Evolutionary conservation across 2,888 invertebrate species (phyloP).

Genomic region (Sphaerophoria rueppellii): DNA sequence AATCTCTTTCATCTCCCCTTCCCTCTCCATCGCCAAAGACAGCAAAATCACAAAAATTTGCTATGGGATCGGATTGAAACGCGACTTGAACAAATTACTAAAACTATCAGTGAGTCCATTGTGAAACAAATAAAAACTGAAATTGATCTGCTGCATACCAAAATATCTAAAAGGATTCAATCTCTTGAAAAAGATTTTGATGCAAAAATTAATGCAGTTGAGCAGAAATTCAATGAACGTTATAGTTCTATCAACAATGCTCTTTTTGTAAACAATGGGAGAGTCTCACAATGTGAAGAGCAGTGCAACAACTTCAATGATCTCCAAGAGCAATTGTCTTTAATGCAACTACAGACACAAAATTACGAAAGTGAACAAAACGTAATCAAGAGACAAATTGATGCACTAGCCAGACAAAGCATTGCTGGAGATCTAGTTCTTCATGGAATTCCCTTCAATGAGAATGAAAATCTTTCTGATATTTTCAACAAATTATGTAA

Average conservation of each 20-base stretch:
- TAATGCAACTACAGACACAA: not conserved
- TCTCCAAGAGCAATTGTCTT: not conserved
- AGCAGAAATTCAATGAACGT: slow-evolving; percentile 5
- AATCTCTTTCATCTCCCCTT: not conserved
- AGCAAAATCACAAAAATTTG: not conserved
- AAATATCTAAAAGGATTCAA: not conserved
- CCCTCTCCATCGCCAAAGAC: not conserved
- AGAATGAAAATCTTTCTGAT: too few relatives aligned
- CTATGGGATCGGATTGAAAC: not conserved
- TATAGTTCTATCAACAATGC: slow-evolving; percentile 1
- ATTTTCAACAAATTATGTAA: too few relatives aligned
- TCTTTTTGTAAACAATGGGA: not conserved
- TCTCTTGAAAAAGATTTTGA: not conserved
- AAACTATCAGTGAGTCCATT: not conserved
- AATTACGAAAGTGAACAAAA: not conserved
- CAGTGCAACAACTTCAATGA: not conserved
- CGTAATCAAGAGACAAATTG: not conserved
- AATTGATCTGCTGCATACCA: not conserved
- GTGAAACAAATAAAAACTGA: slow-evolving; percentile 1
- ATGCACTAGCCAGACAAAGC: slow-evolving; percentile 2
- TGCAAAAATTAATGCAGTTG: not conserved
- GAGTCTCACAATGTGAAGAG: not conserved
- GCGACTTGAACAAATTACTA: not conserved
- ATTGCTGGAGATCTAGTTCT: not conserved
- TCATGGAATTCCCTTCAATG: not conserved